Percentiles rank a stretch among this genome's conserved stretches.
Evolutionary conservation across 1,140 invertebrate genomes (phyloP).

Genomic region (Drosophila chauvacae): DNA sequence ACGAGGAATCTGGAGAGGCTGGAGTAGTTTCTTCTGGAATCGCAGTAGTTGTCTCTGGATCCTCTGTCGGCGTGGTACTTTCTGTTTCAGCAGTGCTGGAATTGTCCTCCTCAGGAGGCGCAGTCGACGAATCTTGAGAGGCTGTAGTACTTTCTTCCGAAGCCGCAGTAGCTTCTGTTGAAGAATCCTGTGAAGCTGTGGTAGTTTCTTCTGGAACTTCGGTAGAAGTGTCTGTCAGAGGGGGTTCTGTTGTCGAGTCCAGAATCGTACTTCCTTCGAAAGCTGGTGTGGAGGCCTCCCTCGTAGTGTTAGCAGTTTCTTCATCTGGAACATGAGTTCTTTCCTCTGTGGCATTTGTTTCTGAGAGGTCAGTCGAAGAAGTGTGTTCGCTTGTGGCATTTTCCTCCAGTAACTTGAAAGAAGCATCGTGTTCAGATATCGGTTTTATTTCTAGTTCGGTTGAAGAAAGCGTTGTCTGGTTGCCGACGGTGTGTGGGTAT

Average conservation of each 20-base stretch:
- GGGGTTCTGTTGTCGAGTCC: too few relatives aligned
- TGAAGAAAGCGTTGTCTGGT: not conserved
- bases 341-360: too few relatives aligned
- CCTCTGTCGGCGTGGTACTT: not conserved
- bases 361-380: not conserved
- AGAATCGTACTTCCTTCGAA: not conserved
- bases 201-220: not conserved
- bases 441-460: not conserved
- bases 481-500: too few relatives aligned
- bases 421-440: not conserved
- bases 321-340: too few relatives aligned
- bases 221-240: too few relatives aligned
- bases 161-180: too few relatives aligned
- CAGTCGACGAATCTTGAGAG: not conserved
- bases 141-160: not conserved
- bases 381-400: not conserved
- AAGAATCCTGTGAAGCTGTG: not conserved
- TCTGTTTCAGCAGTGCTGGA: not conserved
- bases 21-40: not conserved
- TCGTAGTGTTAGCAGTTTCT: too few relatives aligned
- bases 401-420: not conserved
- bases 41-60: not conserved
- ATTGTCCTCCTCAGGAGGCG: not conserved
- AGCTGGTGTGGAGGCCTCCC: not conserved
- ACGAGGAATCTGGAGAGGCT: not conserved